Base-by-base conservation (phyloP, 2,888 invertebrate species). In the Andricus quercusramuli region DNA sequence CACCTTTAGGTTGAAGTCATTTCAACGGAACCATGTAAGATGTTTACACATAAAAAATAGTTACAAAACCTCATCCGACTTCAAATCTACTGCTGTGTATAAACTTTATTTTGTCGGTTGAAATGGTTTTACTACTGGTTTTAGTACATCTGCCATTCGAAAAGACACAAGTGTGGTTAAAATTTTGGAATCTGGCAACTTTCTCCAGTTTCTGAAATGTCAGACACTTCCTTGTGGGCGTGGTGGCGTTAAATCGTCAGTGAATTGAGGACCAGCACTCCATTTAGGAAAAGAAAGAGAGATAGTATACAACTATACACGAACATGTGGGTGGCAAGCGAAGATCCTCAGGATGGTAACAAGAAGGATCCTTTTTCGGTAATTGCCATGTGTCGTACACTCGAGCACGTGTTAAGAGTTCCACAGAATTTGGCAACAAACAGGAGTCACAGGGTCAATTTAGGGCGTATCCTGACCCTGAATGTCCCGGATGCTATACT, bases 341-440 rank as follows among this genome's bases (percentile, higher is more conserved):
- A 4, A 32, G 65, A 59, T 56, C 74, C n/a, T 74, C 56, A 65
- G 5, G 59, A 74, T 79, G 74, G 77, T n/a, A 81, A 67, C 78
- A 77, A 59, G 64, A 77, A 82, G 82, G 51, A 56, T 56, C 78
- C 79, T 79, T 80, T 80, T 82, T 77, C 79, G 79, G 77, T 80
- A 77, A 44, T 68, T 41, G 32, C 41, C 66, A 66, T 66, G 37
- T 65, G 65, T 32, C 65, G 29, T 8, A 64, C 64, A 64, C 25
- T 22, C 32, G 20, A 65, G 65, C 65, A 65, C 65, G 65, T 65
- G 65, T 65, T 65, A 65, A 64, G 11, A 64, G 64, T 64, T 64
- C 64, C 65, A 32, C 32, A 20, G 65, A 32, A 65, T 65, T 65
- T 65, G 32, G 65, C 29, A 65, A 65, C 32, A 37, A 32, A 65